These are phyloP conservation scores for Chrysina gloriosa DNA, from an alignment of 2,888 invertebrate genomes.

Conservation along the genomic window DNA sequence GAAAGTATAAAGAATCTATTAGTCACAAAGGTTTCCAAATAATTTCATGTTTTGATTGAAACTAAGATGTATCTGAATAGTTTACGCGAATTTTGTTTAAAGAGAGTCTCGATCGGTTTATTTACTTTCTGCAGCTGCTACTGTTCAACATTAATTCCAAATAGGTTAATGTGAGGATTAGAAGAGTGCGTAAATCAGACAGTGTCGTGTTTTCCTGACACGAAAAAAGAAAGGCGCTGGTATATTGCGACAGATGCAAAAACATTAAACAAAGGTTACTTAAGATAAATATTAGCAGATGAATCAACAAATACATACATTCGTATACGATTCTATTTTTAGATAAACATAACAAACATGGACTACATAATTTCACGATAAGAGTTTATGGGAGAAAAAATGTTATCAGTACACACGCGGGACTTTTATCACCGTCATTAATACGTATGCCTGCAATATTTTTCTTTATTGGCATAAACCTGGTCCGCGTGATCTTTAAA, in stretches of 20 bases:
- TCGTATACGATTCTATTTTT: constrained; percentile 35
- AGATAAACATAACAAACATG: constrained; percentile 40
- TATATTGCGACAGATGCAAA: constrained; percentile 40
- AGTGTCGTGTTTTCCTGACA: constrained; percentile 6
- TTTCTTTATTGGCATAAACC: constrained; percentile 1
- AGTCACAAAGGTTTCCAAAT: too few species aligned
- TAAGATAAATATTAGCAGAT: constrained; percentile 41
- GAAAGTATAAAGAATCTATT: too few species aligned
- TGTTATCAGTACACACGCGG: constrained; percentile 27
- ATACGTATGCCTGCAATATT: constrained; percentile 14
- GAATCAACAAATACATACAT: constrained; percentile 33
- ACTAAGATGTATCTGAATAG: too few species aligned
- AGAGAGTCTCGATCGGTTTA: too few species aligned
- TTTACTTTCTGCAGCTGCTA: too few species aligned
- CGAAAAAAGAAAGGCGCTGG: background rate
- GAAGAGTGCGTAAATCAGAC: too few species aligned
- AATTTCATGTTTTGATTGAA: too few species aligned
- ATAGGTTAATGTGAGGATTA: too few species aligned
- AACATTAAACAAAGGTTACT: constrained; percentile 39
- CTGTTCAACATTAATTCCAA: too few species aligned
- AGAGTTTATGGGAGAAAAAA: constrained; percentile 17
- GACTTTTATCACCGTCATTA: constrained; percentile 26
- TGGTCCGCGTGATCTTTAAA: constrained; percentile 11
- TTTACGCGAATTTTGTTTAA: too few species aligned
- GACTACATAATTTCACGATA: constrained; percentile 38